Conservation (phyloP, 2,888 invertebrate genomes). For the Sturmia bella region DNA sequence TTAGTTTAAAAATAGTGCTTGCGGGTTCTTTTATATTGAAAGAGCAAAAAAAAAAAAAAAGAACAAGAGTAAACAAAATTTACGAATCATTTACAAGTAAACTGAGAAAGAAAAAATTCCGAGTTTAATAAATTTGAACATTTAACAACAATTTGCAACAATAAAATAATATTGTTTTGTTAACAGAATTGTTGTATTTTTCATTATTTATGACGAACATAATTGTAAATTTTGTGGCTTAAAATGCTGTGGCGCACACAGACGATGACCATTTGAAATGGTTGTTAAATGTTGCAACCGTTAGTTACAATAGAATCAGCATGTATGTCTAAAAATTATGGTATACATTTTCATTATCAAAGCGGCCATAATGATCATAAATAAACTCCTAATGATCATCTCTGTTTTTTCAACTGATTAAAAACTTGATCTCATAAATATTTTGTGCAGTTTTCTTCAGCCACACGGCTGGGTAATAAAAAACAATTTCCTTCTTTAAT, state of each 20-base stretch:
- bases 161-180: conserved; percentile 65
- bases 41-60: conserved; percentile 8
- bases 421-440: conserved; percentile 67
- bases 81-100: conserved; percentile 46
- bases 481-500: conserved; percentile 56
- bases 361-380: conserved; percentile 43
- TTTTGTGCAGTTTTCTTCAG: conserved; percentile 40
- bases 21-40: conserved; percentile 53
- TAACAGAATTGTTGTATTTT: conserved; percentile 55
- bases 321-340: conserved; percentile 11
- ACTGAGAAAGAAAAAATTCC: conserved; percentile 19
- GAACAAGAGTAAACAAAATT: conserved; percentile 29
- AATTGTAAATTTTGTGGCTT: conserved; percentile 54
- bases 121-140: conserved; percentile 71
- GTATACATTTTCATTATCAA: conserved; percentile 43
- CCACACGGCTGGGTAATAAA: conserved; percentile 39
- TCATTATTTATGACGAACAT: conserved; percentile 54
- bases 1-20: conserved; percentile 59
- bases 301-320: conserved; percentile 39
- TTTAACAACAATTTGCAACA: conserved; percentile 60
- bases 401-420: conserved; percentile 62
- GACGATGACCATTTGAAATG: conserved; percentile 17
- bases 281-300: conserved; percentile 56
- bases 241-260: conserved; percentile 19
- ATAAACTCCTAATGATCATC: conserved; percentile 49